A percentile compares a stretch with the other conserved stretches of the same genome.
Evolutionary conservation across 1,140 invertebrate genomes (phyloP).

Genomic region (Lordiphosa collinella): DNA sequence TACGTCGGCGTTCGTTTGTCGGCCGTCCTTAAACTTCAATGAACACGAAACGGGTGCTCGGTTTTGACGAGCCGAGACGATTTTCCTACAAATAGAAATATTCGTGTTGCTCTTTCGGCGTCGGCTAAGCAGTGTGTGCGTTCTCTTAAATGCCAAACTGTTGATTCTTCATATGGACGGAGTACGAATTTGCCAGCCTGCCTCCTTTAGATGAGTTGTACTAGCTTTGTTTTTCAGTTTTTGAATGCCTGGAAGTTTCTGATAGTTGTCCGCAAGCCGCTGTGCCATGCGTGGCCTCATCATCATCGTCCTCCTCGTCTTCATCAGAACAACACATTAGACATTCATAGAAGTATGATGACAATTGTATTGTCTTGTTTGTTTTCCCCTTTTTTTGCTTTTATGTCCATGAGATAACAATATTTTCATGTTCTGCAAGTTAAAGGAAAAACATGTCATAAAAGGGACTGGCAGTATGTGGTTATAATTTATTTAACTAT

Average conservation of each 20-base stretch:
- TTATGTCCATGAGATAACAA: constrained; percentile 25
- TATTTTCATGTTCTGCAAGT: constrained; percentile 13
- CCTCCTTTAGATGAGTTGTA: too few relatives aligned
- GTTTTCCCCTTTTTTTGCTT: constrained; percentile 2
- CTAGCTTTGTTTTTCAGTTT: constrained; percentile 11
- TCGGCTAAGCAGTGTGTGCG: constrained; percentile 53
- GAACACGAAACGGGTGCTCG: not conserved
- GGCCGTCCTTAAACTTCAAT: constrained; percentile 63
- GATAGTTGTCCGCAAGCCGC: constrained; percentile 3
- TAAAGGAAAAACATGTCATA: too few relatives aligned
- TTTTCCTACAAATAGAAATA: not conserved
- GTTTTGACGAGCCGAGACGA: constrained; percentile 1
- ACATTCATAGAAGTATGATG: constrained; percentile 44
- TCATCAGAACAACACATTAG: constrained; percentile 30
- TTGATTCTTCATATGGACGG: constrained; percentile 44
- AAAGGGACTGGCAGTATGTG: too few relatives aligned
- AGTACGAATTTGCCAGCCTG: not conserved
- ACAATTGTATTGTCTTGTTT: constrained; percentile 15
- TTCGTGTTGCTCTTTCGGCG: constrained; percentile 16
- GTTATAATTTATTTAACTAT: too few relatives aligned
- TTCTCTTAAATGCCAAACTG: constrained; percentile 58
- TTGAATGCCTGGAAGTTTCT: constrained; percentile 24
- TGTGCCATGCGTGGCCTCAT: not conserved
- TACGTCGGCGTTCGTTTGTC: constrained; percentile 10
- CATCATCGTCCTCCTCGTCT: not conserved